Base-by-base conservation (phyloP, 2,888 invertebrate species). In the Ornithoptera priamus region DNA sequence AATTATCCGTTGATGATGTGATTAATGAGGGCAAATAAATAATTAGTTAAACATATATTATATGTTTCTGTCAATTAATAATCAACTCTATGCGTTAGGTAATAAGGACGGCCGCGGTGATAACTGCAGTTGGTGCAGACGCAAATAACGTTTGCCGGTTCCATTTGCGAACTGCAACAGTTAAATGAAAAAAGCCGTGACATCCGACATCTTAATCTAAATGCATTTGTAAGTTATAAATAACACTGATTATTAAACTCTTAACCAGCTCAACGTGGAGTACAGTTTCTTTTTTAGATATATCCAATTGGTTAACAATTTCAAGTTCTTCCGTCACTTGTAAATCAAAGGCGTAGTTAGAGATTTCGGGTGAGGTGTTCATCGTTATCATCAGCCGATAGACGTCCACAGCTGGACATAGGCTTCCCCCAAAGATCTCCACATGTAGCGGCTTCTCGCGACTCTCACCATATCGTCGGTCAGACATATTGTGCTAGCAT, bases 1-100 rank as follows among this genome's bases (percentile, higher is more conserved):
- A 72, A 72, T 73, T 74, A 74, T 73, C 68, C 72, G 69, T 69
- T 73, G 74, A 77, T 73, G 72, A 71, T 70, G 61, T 72, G 74
- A 77, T 75, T 73, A 74, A 77, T 73, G 72, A 69, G 65, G 56
- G 56, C 72, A 71, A 62, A 66, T 10, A 24, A 57, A 70, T 60
- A 69, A 64, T 58, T 60, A 60, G 62, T 68, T 67, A 72, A 70
- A 53, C 24, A 15, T 30, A 30, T 22, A 3, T 30, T 62, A 59
- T 15, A 6, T 12, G 24, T n/a, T 24, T 20, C 18, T 0, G 22
- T 36, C 15, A 67, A 59, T n/a, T 30, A 6, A 2, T 10, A 15
- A 70, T 24, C 53, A n/a, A 18, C n/a, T 53, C 63, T 70, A 67
- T 63, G n/a, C 0, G 0, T 8, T 57, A 17, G 15, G 53, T n/a